Conservation (phyloP, 2,797 vertebrate genomes). For the Tragelaphus eurycerus region DNA sequence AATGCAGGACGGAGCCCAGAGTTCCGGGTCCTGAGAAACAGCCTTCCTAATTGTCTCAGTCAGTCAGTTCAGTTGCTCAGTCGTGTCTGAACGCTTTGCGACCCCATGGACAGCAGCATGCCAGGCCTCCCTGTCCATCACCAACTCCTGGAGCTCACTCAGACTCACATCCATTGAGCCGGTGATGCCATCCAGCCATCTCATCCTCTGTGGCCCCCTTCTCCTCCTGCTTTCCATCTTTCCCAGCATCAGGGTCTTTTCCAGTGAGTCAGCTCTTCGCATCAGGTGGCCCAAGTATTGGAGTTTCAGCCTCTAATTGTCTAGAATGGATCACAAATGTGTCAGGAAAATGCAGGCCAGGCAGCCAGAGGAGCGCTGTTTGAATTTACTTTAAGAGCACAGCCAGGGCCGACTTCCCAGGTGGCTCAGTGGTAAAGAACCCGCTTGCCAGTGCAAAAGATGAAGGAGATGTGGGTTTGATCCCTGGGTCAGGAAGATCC, state of each 20-base stretch:
- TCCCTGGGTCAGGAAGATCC: not conserved
- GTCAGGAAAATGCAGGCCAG: not conserved
- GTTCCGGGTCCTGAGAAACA: not conserved
- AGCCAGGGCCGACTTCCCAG: not conserved
- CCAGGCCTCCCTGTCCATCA: not conserved
- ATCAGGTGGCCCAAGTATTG: not conserved
- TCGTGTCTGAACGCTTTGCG: rapidly evolving
- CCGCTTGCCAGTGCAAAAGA: not conserved
- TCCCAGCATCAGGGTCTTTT: not conserved
- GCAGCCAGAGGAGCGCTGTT: not conserved
- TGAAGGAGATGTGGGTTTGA: not conserved
- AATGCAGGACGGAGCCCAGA: not conserved
- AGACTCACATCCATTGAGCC: not conserved
- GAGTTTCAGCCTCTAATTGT: not conserved
- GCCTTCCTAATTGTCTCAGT: not conserved
- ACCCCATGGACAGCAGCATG: rapidly evolving
- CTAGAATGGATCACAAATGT: not conserved
- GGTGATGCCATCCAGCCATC: not conserved
- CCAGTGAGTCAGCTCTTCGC: not conserved
- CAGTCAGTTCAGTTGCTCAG: not conserved
- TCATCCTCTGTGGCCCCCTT: not conserved
- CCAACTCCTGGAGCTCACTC: not conserved
- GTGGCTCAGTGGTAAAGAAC: not conserved
- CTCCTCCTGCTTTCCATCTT: not conserved
- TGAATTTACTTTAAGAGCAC: not conserved